Conservation (phyloP, 2,888 invertebrate genomes). For the Cheilosia pagana region DNA sequence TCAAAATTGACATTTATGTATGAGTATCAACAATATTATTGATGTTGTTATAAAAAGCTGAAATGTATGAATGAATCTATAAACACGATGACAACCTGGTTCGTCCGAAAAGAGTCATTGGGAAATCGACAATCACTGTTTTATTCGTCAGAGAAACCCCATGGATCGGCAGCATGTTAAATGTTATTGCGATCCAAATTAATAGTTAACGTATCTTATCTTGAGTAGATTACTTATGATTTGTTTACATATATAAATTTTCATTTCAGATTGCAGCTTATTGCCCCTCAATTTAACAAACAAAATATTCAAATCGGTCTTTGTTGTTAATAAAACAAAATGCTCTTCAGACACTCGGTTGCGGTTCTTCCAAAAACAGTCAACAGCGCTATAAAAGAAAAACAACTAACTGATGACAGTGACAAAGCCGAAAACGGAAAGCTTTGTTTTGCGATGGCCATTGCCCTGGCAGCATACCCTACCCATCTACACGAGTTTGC, state of each 20-base stretch:
- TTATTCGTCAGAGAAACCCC: background rate
- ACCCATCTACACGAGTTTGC: no score
- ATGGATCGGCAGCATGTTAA: background rate
- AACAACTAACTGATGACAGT: background rate
- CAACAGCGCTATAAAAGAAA: background rate
- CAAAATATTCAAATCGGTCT: background rate
- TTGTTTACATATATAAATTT: background rate
- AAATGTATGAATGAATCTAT: no score
- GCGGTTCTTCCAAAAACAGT: background rate
- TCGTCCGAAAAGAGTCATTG: no score
- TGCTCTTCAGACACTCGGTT: background rate
- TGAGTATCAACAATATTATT: no score
- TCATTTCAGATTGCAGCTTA: background rate
- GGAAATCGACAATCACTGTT: background rate
- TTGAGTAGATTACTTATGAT: background rate
- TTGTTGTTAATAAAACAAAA: background rate
- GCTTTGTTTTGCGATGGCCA: background rate
- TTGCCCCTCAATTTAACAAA: constrained; percentile 5
- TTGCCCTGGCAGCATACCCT: no score
- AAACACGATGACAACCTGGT: no score
- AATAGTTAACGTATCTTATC: constrained; percentile 3
- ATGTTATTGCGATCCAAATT: background rate
- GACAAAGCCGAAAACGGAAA: background rate
- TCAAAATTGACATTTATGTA: no score
- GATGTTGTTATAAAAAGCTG: no score